Conservation (phyloP, 1,140 invertebrate species). For the Zophobas morio region DNA sequence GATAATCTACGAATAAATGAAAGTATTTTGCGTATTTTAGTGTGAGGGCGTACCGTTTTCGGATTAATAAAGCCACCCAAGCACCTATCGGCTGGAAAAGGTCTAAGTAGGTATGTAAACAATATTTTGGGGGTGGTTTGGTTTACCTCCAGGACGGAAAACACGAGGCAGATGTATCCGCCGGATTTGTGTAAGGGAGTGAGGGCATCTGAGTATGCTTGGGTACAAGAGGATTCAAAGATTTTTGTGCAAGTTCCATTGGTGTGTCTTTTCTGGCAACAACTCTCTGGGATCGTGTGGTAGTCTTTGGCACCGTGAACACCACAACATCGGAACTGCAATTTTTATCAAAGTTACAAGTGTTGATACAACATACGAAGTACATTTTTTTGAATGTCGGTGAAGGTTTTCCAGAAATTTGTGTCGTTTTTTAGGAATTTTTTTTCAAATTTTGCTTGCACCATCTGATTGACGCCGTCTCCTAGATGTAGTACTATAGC, state of each 20-base stretch:
- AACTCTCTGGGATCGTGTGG: not conserved
- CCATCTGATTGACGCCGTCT: not conserved
- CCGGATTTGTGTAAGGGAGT: too few relatives aligned
- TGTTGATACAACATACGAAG: not conserved
- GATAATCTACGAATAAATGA: too few relatives aligned
- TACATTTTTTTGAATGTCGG: not conserved
- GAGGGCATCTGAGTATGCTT: too few relatives aligned
- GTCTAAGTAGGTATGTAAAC: too few relatives aligned
- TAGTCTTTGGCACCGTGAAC: not conserved
- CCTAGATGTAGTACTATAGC: not conserved
- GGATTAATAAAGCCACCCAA: too few relatives aligned
- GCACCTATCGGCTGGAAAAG: too few relatives aligned
- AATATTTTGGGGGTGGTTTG: too few relatives aligned
- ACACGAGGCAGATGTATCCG: too few relatives aligned
- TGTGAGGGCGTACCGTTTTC: too few relatives aligned
- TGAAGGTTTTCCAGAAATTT: not conserved
- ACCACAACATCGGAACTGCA: conserved; percentile 3
- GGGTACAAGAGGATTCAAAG: not conserved
- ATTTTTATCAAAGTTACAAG: conserved; percentile 3
- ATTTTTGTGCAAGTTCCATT: not conserved
- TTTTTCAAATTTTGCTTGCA: not conserved
- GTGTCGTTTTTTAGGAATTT: not conserved
- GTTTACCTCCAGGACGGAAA: too few relatives aligned
- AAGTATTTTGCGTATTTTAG: too few relatives aligned
- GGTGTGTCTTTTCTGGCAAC: not conserved